Base-by-base conservation (phyloP, 2,113 vertebrate genomes). In the Chitala chitala region DNA sequence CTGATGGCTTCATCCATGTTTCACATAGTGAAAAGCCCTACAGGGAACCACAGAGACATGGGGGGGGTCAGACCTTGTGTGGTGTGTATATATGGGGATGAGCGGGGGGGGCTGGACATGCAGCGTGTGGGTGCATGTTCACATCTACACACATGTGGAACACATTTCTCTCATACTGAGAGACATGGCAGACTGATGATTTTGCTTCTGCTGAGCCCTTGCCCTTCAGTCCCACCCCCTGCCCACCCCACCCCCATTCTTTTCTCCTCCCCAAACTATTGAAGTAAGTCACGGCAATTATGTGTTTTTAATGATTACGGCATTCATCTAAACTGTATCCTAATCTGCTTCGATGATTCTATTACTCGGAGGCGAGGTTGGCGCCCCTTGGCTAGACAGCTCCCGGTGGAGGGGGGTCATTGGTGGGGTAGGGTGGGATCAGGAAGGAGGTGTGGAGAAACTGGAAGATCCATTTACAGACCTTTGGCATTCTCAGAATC, bases 301-400 rank as follows among this genome's bases (percentile, higher is more conserved):
- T 20, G 44, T 55, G 50, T 55, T 69, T 71, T 71, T 54, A 48
- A 54, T 71, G 69, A 38, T 71, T 71, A 54, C 51, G 40, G 42
- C 22, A 51, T 69, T 69, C 26, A 71, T 71, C 48, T 55, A 54
- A 40, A 54, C 69, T 8, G 50, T 24, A 54, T 71, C 44, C 22
- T 50, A 71, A 55, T 55, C 69, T 40, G 50, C 69, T 71, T 71
- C 31, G 15, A 38, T 38, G 50, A 71, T 40, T 71, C 10, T 38
- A 38, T 38, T 40, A 54, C 33, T 17, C 51, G 1, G 8, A 24
- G 50, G 10, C 9, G 7, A 33, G 13, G 48, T 20, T 54, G 50
- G 50, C 31, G 50, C 51, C 69, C 69, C 1, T 33, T 40, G 4
- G 50, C 36, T 51, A 38, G 50, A 71, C 69, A 13, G 50, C 20